Percentiles rank a stretch among this genome's conserved stretches.
Conservation (phyloP, 2,797 vertebrate genomes). For the Botia kubotai region DNA sequence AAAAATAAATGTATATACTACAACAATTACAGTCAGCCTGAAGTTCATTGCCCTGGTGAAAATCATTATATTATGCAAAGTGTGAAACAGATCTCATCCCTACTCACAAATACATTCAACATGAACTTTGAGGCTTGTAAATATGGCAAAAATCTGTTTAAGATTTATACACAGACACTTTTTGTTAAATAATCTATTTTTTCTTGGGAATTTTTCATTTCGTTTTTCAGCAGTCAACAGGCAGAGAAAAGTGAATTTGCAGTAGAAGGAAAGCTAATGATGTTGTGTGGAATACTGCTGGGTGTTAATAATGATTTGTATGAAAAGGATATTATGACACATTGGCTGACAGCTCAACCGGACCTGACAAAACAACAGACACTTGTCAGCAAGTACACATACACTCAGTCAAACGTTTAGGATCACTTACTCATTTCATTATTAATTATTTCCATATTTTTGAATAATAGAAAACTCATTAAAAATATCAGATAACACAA, state of each 20-base stretch:
- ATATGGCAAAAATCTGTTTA: no score
- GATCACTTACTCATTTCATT: no score
- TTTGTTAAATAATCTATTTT: no score
- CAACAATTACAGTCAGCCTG: neutral
- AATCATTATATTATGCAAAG: no score
- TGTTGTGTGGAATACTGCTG: slow-evolving; percentile 68
- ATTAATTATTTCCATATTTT: no score
- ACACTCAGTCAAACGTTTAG: no score
- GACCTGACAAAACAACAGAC: slow-evolving; percentile 59
- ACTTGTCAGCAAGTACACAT: slow-evolving; percentile 82
- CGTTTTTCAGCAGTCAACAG: neutral
- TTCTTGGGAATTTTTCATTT: neutral
- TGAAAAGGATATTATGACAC: slow-evolving; percentile 65
- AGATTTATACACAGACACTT: no score
- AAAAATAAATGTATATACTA: neutral
- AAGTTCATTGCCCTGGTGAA: neutral
- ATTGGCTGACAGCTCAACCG: slow-evolving; percentile 12
- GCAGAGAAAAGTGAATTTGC: neutral
- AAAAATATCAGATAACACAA: no score
- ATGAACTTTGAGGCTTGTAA: no score
- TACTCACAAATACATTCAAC: no score
- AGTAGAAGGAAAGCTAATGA: slow-evolving; percentile 69
- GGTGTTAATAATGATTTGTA: slow-evolving; percentile 70
- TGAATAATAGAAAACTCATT: no score
- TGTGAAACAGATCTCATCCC: no score